Base-by-base conservation (phyloP, 2,113 vertebrate genomes). In the Forbesichthys papilliferus region DNA sequence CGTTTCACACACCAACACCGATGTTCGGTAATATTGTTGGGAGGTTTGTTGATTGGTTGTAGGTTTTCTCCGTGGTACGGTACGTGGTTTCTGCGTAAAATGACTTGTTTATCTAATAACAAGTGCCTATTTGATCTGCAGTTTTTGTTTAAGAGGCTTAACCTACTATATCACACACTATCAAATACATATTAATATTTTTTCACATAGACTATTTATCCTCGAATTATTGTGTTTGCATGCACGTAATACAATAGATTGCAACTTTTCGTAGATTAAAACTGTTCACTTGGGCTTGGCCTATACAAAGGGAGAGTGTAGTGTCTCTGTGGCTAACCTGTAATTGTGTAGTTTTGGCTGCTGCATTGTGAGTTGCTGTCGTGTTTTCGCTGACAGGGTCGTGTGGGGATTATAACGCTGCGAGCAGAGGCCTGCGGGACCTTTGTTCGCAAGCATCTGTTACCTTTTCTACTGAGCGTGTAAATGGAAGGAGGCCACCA, bases 311-410 rank as follows among this genome's bases (percentile, higher is more conserved):
- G 64, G 66, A n/a, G 12, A 3, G 49, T 49, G 36, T 33, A 58
- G 14, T 48, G 59, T 66, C 69, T 53, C 81, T 85, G 84, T 90
- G 33, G 75, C 79, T 67, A 72, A 62, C 71, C 64, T 73, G 66
- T 51, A 10, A 80, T 78, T 87, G 80, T 73, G 74, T 64, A 64
- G 60, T 80, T 69, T 67, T 62, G 66, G 27, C 65, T 53, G 51
- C 72, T 73, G 58, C 73, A 84, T 90, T 90, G 90, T 91, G 82
- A 76, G 68, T 55, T 54, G 58, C 78, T 76, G 79, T 79, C 79
- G 79, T 68, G 80, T 75, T 86, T 92, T 69, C 75, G 93, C 94
- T 94, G 93, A 95, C 92, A 56, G 33, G 48, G 89, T 87, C 80
- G 70, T 77, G 68, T 68, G 68, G 91, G 93, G 92, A 94, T 94